Conservation (phyloP, 2,113 vertebrate genomes). For the Geococcyx californianus region DNA sequence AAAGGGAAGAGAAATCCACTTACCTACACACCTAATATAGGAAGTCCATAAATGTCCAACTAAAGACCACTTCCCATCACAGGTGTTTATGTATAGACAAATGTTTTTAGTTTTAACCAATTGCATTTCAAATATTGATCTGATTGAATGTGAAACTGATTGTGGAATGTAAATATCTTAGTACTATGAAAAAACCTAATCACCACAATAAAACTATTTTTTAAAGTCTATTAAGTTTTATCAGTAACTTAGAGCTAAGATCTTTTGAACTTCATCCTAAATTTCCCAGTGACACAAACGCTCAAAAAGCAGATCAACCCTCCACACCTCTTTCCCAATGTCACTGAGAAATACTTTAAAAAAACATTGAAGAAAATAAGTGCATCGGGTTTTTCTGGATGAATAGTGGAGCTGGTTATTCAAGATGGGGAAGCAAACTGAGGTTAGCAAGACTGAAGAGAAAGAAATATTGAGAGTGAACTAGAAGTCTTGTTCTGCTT, state of each 20-base stretch:
- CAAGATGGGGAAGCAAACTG: background rate
- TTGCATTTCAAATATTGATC: background rate
- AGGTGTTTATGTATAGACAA: background rate
- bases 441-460: background rate
- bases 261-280: background rate
- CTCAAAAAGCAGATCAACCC: background rate
- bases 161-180: background rate
- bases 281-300: background rate
- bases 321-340: background rate
- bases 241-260: background rate
- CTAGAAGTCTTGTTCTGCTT: background rate
- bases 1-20: background rate
- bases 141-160: background rate
- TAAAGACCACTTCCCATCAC: background rate
- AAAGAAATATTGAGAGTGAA: background rate
- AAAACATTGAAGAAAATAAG: accelerated
- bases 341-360: background rate
- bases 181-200: background rate
- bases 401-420: background rate
- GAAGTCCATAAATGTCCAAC: background rate
- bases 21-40: background rate
- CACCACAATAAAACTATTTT: background rate
- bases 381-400: background rate
- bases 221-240: background rate
- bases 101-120: background rate